Evolutionary conservation across 1,140 invertebrate genomes (phyloP).

Genomic region (Ridgeia piscesae): DNA sequence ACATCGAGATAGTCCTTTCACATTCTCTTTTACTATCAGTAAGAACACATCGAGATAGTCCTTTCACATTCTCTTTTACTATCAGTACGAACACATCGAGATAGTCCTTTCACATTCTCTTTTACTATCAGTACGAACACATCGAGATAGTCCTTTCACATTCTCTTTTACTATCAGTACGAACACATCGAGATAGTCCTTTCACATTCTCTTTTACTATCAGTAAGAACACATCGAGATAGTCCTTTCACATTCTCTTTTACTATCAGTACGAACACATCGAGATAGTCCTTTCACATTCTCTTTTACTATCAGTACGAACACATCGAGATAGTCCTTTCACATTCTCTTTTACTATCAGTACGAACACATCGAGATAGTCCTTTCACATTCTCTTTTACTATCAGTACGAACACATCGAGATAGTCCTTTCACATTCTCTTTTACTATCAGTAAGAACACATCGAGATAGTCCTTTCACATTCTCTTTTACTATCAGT

Average conservation of each 20-base stretch:
- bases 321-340: constrained; percentile 59
- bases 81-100: background rate
- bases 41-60: background rate
- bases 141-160: background rate
- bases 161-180: background rate
- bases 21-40: background rate
- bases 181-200: background rate
- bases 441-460: background rate
- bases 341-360: background rate
- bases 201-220: background rate
- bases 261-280: too few relatives aligned
- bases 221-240: background rate
- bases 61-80: background rate
- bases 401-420: background rate
- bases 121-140: background rate
- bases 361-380: background rate
- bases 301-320: constrained; percentile 41
- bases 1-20: constrained; percentile 58
- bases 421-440: background rate
- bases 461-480: background rate
- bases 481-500: background rate
- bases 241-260: background rate
- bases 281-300: too few relatives aligned
- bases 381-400: background rate
- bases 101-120: background rate